Percentiles rank a stretch among this genome's conserved stretches.
phyloP scores from a whole-genome alignment of 1,140 invertebrate genomes.

The Brachionus rotundiformis region DNA sequence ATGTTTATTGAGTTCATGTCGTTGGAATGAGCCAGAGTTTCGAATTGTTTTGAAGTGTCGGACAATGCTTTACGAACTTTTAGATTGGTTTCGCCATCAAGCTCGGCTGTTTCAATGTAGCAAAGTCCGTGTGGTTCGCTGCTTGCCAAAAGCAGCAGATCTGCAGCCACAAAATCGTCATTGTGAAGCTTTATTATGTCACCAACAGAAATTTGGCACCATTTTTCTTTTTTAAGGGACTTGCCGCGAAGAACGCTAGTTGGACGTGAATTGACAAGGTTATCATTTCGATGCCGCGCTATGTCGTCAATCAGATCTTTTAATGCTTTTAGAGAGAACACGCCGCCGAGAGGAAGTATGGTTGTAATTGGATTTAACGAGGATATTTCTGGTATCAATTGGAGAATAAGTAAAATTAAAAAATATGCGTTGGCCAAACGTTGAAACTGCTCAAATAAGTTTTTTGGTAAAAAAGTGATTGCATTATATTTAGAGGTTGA shows the following conservation, averaged over 20 bases:
- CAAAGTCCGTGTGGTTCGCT: constrained; percentile 44
- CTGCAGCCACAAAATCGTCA: constrained; percentile 50
- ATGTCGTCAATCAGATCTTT: constrained; percentile 99
- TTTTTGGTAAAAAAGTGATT: constrained; percentile 90
- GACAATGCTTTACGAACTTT: constrained; percentile 28
- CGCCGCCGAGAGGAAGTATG: constrained; percentile 90
- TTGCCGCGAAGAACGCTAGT: constrained; percentile 76
- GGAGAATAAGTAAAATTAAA: constrained; percentile 88
- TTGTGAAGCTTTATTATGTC: constrained; percentile 51
- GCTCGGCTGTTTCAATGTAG: constrained; percentile 47
- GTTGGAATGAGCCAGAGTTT: background rate
- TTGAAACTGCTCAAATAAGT: constrained; percentile 95
- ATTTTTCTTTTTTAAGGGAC: constrained; percentile 82
- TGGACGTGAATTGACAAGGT: constrained; percentile 85
- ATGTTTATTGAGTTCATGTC: background rate
- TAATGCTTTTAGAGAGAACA: constrained; percentile 87
- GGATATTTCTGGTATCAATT: constrained; percentile 94
- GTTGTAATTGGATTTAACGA: constrained; percentile 95
- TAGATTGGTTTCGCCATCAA: constrained; percentile 50
- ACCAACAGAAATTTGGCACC: constrained; percentile 72
- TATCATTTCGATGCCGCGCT: constrained; percentile 80
- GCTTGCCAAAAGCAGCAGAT: constrained; percentile 16
- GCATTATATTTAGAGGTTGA: constrained; percentile 93
- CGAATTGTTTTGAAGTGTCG: constrained; percentile 32
- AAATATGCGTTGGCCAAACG: constrained; percentile 97